phyloP scores from a whole-genome alignment of 2,888 invertebrate genomes.

The Acleris emargana region DNA sequence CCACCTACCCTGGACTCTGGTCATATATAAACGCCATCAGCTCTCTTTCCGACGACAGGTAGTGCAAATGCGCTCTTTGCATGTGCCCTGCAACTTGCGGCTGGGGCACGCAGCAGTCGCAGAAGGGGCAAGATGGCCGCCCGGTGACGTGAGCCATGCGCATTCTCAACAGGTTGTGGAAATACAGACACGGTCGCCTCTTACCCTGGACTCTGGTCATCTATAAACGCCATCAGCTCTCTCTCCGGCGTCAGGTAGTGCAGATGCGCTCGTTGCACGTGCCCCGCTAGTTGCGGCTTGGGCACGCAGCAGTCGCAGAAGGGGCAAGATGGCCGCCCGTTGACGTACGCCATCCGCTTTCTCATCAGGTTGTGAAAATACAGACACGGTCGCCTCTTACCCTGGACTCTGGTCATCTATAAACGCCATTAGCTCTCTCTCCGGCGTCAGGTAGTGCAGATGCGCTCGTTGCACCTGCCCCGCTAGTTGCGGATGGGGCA shows the following conservation, averaged over 20 bases:
- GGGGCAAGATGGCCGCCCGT: constrained; percentile 91
- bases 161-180: too few relatives aligned
- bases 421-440: constrained; percentile 89
- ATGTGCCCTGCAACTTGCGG: too few relatives aligned
- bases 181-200: constrained; percentile 8
- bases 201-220: constrained; percentile 86
- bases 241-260: constrained; percentile 92
- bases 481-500: too few relatives aligned
- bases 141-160: too few relatives aligned
- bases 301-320: constrained; percentile 92
- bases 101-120: too few relatives aligned
- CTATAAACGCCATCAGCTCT: constrained; percentile 90
- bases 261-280: constrained; percentile 93
- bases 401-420: constrained; percentile 88
- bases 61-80: too few relatives aligned
- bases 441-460: too few relatives aligned
- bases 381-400: too few relatives aligned
- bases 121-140: too few relatives aligned
- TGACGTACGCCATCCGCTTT: constrained; percentile 84
- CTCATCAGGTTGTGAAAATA: too few relatives aligned
- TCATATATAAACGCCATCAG: neutral
- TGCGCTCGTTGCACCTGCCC: too few relatives aligned
- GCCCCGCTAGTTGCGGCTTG: constrained; percentile 89
- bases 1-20: neutral
- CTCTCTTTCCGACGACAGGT: too few relatives aligned